Evolutionary conservation across 2,113 vertebrate species (phyloP), one percentile per base, ranked within the genome.

Genomic region (Xyliphius kryptos): DNA sequence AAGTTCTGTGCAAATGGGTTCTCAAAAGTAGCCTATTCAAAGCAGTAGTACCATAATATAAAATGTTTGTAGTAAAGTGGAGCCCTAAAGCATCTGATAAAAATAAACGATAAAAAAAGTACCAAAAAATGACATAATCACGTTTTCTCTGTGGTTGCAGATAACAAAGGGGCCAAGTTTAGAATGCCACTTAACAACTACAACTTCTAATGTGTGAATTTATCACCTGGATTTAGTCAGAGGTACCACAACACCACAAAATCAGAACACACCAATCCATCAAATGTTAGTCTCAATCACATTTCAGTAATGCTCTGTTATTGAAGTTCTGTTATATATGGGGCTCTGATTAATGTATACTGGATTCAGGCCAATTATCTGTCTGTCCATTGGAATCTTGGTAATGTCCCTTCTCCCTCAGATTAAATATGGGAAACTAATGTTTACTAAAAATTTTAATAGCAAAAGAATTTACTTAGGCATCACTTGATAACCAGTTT

Each of bases 101-200:
- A 67, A 40, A 64, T 44, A 46, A 52, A 66, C 63, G 52, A 41
- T 32, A 55, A 69, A 19, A 63, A n/a, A 63, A 46, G 40, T 51
- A 51, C 57, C 26, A 61, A 26, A 46, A 17, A 60, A 12, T 14
- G 62, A 46, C n/a, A n/a, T n/a, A n/a, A n/a, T n/a, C n/a, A n/a
- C 14, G 17, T 65, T 15, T 16, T 50, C 60, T 40, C 59, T 61
- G 59, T 50, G 46, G 22, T 41, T 26, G 43, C 38, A 60, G 47
- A 44, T 61, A 59, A 44, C 46, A 55, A 72, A 66, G 48, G 60
- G 38, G 13, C 26, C 49, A 48, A 32, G 49, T 59, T 59, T 63
- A 61, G 47, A 26, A 71, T 53, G 36, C 81, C 71, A 56, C 77
- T 78, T 76, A 72, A 79, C 74, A 79, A 43, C 48, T 65, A 80